A percentile compares a stretch with the other conserved stretches of the same genome.
These are phyloP conservation scores for Spodoptera litura DNA, from an alignment of 1,140 invertebrate genomes.

Conservation along the genomic window DNA sequence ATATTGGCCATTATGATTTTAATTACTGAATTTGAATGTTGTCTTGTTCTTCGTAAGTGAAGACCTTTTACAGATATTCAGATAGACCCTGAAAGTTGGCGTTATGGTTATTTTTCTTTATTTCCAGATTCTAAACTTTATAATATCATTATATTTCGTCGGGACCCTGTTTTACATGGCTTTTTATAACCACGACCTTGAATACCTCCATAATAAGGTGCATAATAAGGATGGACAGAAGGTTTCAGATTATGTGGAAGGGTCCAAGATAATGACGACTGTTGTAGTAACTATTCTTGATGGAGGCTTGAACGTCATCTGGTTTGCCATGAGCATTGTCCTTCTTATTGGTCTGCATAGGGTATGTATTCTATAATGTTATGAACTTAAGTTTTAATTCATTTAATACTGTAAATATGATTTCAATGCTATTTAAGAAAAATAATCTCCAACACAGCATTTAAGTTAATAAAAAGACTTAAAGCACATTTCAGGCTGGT, in stretches of 20 bases:
- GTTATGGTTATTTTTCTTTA: not conserved
- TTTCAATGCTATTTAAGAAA: not conserved
- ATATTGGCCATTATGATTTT: no score
- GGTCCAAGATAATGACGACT: constrained; percentile 8
- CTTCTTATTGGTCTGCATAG: constrained; percentile 60
- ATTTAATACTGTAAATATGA: no score
- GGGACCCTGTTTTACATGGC: constrained; percentile 20
- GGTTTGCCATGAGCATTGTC: constrained; percentile 56
- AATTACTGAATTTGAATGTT: no score
- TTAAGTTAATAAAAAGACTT: constrained; percentile 26
- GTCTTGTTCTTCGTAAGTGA: no score
- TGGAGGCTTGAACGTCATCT: constrained; percentile 44
- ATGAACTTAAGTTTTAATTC: no score
- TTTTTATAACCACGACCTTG: constrained; percentile 31
- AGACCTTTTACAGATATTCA: no score
- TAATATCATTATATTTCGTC: constrained; percentile 21
- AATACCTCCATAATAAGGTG: constrained; percentile 2
- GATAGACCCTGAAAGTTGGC: not conserved
- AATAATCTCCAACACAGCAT: not conserved
- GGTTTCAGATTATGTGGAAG: not conserved
- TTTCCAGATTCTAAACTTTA: constrained; percentile 32
- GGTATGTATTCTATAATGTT: constrained; percentile 46
- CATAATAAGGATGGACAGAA: not conserved
- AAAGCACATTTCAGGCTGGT: constrained; percentile 7
- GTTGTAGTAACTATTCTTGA: not conserved